Percentiles rank a stretch among this genome's conserved stretches.
phyloP scores from a whole-genome alignment of 2,797 vertebrate genomes.

The Hippocampus kuda region DNA sequence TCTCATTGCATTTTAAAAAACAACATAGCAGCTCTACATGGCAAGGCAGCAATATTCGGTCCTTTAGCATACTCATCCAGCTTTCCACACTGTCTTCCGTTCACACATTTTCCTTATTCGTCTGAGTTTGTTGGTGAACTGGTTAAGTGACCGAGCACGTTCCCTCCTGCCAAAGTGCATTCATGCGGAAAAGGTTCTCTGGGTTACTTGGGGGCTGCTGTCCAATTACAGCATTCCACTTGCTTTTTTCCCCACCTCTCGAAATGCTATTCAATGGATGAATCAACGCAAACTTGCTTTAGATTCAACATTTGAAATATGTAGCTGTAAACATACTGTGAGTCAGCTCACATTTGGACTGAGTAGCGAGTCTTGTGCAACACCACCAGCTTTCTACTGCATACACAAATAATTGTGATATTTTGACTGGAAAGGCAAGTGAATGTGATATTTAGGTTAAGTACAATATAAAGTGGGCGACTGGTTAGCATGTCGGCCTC shows the following conservation, averaged over 20 bases:
- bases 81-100: neutral
- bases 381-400: no score
- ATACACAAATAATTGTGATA: no score
- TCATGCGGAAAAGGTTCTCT: conserved; percentile 48
- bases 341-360: no score
- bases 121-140: conserved; percentile 30
- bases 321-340: no score
- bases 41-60: neutral
- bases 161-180: conserved; percentile 33
- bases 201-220: conserved; percentile 26
- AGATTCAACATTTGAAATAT: no score
- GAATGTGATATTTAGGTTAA: no score
- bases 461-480: no score
- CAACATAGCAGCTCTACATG: neutral
- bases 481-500: no score
- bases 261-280: no score
- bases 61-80: conserved; percentile 2
- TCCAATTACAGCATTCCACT: conserved; percentile 33
- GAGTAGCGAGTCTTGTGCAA: no score
- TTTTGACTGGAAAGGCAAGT: no score
- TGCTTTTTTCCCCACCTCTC: neutral
- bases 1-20: neutral
- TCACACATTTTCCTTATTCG: conserved; percentile 21
- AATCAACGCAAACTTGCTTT: no score
- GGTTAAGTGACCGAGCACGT: conserved; percentile 50